Conservation (phyloP, 2,113 vertebrate genomes). For the Orycteropus afer region DNA sequence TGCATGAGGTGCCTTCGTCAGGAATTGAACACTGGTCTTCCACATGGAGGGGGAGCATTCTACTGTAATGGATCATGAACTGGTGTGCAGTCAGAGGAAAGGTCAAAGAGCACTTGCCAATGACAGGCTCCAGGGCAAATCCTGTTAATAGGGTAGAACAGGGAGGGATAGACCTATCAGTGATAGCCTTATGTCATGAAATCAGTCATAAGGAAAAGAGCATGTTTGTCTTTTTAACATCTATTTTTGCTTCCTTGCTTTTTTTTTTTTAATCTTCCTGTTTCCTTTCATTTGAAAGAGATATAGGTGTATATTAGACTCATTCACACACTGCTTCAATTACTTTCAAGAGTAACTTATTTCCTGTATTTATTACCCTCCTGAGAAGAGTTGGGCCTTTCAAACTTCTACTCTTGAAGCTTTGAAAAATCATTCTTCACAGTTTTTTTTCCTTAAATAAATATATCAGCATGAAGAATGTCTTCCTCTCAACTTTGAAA, state of each 20-base stretch:
- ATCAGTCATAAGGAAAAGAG: conserved; percentile 47
- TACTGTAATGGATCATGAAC: conserved; percentile 67
- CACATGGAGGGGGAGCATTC: not conserved
- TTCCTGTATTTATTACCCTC: conserved; percentile 15
- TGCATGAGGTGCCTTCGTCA: not conserved
- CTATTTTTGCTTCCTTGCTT: conserved; percentile 33
- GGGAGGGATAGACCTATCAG: conserved; percentile 24
- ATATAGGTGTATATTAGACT: not conserved
- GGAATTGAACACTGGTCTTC: not conserved
- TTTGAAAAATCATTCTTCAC: conserved; percentile 40
- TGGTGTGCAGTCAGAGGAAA: conserved; percentile 55
- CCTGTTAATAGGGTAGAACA: conserved; percentile 50
- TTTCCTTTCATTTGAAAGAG: conserved; percentile 11
- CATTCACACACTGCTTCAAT: not conserved
- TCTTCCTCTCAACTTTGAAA: not conserved
- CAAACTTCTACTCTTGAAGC: conserved; percentile 2
- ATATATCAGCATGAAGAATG: not conserved
- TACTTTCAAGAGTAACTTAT: not conserved
- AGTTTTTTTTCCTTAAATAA: not conserved
- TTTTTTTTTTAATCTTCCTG: not conserved
- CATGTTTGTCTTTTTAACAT: not conserved
- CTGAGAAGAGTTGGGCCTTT: not conserved
- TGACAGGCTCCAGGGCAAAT: conserved; percentile 18
- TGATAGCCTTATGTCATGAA: not conserved
- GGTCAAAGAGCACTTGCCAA: not conserved